Conservation (phyloP, 2,113 vertebrate species). For the Sarotherodon lohbergeri region DNA sequence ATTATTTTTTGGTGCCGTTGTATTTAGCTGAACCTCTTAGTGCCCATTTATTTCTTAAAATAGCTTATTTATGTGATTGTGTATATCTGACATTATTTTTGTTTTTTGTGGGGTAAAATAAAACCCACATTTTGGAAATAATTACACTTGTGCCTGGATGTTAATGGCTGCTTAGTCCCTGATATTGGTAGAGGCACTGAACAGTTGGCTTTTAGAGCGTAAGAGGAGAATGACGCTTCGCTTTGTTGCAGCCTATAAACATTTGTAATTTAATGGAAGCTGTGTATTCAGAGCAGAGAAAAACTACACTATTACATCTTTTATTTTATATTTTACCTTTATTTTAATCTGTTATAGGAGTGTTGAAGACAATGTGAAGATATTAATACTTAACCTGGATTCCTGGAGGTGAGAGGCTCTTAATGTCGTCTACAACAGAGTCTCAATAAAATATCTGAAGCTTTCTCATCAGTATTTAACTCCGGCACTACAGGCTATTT, state of each 20-base stretch:
- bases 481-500: background rate
- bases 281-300: background rate
- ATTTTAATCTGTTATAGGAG: background rate
- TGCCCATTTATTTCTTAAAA: background rate
- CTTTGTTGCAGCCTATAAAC: background rate
- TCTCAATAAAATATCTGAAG: background rate
- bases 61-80: background rate
- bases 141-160: background rate
- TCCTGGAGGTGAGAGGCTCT: background rate
- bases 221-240: background rate
- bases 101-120: background rate
- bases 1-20: background rate
- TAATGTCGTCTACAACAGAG: background rate
- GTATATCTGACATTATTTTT: background rate
- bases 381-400: background rate
- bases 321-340: background rate
- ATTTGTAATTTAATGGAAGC: background rate
- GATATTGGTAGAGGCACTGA: background rate
- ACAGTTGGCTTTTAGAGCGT: background rate
- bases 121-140: background rate
- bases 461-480: background rate
- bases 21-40: background rate
- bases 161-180: background rate
- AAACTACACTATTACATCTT: background rate
- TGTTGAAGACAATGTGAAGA: background rate